Conservation (phyloP, 53 echinoderm and acorn worm species). For the Paelopatides confundens region DNA sequence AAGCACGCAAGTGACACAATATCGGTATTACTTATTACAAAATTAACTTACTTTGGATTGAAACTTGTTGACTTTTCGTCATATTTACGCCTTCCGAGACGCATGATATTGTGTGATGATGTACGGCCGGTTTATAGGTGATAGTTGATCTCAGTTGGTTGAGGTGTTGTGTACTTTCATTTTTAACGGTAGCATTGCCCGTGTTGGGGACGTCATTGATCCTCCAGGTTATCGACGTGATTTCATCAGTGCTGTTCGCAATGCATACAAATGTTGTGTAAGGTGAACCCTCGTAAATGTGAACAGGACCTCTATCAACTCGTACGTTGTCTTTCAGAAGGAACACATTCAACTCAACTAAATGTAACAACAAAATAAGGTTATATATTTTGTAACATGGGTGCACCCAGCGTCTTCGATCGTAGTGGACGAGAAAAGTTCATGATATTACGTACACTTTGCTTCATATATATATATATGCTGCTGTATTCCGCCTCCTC, state of each 20-base stretch:
- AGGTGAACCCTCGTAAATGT: not conserved
- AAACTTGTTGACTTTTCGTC: not conserved
- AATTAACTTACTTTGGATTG: not conserved
- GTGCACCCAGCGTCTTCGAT: too few species aligned
- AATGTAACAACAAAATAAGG: not conserved
- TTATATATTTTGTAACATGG: too few species aligned
- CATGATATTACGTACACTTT: too few species aligned
- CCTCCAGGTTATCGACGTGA: not conserved
- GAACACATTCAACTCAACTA: not conserved
- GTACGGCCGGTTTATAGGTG: not conserved
- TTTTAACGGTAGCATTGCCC: not conserved
- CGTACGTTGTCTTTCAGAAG: not conserved
- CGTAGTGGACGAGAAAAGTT: too few species aligned
- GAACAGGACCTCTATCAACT: not conserved
- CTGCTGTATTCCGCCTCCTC: too few species aligned
- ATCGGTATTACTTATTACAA: too few species aligned
- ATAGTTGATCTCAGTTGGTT: not conserved
- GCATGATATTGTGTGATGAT: not conserved
- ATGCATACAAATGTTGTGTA: conserved; percentile 8
- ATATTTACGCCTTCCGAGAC: not conserved
- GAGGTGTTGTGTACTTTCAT: not conserved
- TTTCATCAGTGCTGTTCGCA: conserved; percentile 9
- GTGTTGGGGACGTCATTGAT: not conserved
- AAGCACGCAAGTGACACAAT: too few species aligned
- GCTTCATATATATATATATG: too few species aligned